A percentile compares a stretch with the other conserved stretches of the same genome.
phyloP scores from a whole-genome alignment of 2,888 invertebrate genomes.

The Seira musarum region DNA sequence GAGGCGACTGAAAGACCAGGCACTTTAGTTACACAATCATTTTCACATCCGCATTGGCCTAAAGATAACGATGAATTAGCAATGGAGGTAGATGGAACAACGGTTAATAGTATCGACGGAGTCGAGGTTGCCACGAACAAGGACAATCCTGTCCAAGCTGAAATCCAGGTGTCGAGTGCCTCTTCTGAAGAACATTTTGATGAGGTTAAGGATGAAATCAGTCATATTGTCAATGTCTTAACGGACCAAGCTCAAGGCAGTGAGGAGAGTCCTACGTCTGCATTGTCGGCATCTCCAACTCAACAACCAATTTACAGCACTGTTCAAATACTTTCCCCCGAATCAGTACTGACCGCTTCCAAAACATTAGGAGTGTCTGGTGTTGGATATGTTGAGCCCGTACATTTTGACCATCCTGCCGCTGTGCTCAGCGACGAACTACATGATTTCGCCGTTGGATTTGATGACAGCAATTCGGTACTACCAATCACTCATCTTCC shows the following conservation, averaged over 20 bases:
- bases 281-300: conserved; percentile 38
- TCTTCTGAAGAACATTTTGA: conserved; percentile 68
- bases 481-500: conserved; percentile 57
- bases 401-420: conserved; percentile 34
- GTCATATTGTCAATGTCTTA: conserved; percentile 67
- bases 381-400: conserved; percentile 36
- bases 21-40: conserved; percentile 52
- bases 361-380: neutral
- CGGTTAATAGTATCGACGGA: conserved; percentile 36
- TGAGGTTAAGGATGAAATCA: conserved; percentile 67
- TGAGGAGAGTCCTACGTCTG: conserved; percentile 46
- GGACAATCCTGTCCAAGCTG: conserved; percentile 39
- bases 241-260: conserved; percentile 52
- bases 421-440: conserved; percentile 6
- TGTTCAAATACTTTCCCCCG: conserved; percentile 1
- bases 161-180: conserved; percentile 55
- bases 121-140: conserved; percentile 18
- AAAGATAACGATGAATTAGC: conserved; percentile 66
- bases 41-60: conserved; percentile 66
- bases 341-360: conserved; percentile 12
- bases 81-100: conserved; percentile 53
- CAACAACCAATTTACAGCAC: conserved; percentile 57
- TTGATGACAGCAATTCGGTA: neutral
- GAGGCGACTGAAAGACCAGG: conserved; percentile 49
- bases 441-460: neutral